Base-by-base conservation (phyloP, 2,113 vertebrate genomes). In the Phylloscopus whistleri region DNA sequence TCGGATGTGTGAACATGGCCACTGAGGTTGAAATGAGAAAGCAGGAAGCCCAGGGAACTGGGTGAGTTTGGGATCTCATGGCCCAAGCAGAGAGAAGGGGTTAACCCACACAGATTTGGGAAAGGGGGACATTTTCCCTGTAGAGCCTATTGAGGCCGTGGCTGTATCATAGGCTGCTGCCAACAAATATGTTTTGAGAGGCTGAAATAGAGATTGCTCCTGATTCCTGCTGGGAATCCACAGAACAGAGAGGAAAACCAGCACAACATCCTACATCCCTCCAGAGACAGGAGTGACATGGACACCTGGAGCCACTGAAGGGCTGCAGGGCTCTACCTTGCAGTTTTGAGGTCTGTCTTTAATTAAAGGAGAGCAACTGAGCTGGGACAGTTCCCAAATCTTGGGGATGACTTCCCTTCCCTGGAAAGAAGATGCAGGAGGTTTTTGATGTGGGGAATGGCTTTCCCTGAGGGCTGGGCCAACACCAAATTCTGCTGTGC, bases 211-310 rank as follows among this genome's bases (percentile, higher is more conserved):
- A 64, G 46, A 12, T 46, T 74, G 48, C 17, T 78, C 10, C 52
- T 75, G 48, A 20, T 72, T 18, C 52, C 30, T 63, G 22, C 5
- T 37, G 53, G 49, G 72, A 68, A 56, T 56, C 16, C 20, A 46
- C 27, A 43, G 33, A 63, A 16, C 1, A 2, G 23, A 48, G 68
- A 27, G 53, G 12, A 56, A 82, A 80, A 76, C 35, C 59, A 69
- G 15, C 26, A 11, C 9, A 16, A 17, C 0, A 1, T 27, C 46
- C 30, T 2, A 2, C 16, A 8, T 23, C 15, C 39, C 27, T 79
- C 30, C 41, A 52, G 53, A 72, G 21, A 48, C 24, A 44, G 62
- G 46, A 10, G 1, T 49, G 48, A 28, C 33, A 23, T 0, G 1
- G 60, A 67, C 33, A 13, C 39, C 30, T 37, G 67, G 27, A 44